Evolutionary conservation across 2,113 vertebrate species (phyloP).

Genomic region (Benitochromis conjunctus): DNA sequence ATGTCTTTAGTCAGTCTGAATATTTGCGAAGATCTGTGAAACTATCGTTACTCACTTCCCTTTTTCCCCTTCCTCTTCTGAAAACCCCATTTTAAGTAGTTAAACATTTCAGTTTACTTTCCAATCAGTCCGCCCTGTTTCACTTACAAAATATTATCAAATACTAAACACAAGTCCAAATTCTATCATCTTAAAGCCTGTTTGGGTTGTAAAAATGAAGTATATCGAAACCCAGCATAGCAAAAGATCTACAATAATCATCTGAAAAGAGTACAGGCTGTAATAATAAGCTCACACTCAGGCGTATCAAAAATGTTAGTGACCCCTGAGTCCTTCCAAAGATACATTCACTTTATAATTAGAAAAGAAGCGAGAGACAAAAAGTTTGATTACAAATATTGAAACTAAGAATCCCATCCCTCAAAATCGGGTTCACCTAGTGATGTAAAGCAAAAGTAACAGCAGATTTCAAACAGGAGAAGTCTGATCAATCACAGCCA

Average conservation of each 20-base stretch:
- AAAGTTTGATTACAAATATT: neutral
- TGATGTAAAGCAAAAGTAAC: neutral
- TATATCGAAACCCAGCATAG: rapidly evolving
- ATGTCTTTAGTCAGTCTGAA: neutral
- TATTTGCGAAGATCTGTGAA: neutral
- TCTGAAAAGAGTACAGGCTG: neutral
- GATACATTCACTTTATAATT: no score
- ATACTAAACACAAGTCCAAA: neutral
- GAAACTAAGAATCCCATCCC: neutral
- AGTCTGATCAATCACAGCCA: neutral
- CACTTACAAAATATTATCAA: neutral
- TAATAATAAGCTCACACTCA: neutral
- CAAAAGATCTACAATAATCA: neutral
- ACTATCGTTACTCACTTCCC: neutral
- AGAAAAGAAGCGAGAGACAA: neutral
- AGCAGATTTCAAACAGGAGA: neutral
- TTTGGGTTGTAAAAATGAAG: neutral
- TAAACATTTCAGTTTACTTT: neutral
- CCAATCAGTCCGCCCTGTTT: neutral
- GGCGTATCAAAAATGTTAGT: neutral
- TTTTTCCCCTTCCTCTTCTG: neutral
- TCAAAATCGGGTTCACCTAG: neutral
- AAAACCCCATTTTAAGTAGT: neutral
- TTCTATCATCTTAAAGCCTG: neutral
- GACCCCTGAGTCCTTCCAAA: neutral